Percentiles rank a stretch among this genome's conserved stretches.
Conservation (phyloP, 2,888 invertebrate genomes). For the Chrysina gloriosa region DNA sequence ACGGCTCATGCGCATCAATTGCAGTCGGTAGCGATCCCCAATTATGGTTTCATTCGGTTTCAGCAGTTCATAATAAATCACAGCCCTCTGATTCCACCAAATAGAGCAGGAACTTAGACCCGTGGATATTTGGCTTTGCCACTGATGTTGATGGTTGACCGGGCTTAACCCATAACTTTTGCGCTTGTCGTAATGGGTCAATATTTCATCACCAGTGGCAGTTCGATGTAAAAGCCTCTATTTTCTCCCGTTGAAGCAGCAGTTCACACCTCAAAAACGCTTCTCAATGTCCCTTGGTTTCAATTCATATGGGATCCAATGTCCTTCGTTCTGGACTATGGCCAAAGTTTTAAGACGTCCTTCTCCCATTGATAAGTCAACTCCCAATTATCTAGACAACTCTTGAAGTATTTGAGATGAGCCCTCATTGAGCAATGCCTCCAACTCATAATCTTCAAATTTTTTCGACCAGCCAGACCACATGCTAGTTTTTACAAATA, state of each 20-base stretch:
- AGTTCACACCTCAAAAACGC: too few species aligned
- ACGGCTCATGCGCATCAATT: slow-evolving; percentile 40
- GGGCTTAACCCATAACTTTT: too few species aligned
- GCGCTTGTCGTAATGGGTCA: not conserved
- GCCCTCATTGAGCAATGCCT: not conserved
- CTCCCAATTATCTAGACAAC: not conserved
- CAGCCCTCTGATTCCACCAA: slow-evolving; percentile 35
- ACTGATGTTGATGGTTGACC: not conserved
- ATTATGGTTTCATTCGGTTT: slow-evolving; percentile 25
- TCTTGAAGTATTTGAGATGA: not conserved
- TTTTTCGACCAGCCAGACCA: too few species aligned
- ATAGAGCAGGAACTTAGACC: too few species aligned
- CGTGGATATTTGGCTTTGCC: not conserved
- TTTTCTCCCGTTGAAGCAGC: not conserved
- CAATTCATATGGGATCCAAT: not conserved
- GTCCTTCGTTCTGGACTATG: not conserved
- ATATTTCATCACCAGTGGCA: not conserved
- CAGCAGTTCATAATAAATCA: slow-evolving; percentile 37
- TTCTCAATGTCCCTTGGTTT: not conserved
- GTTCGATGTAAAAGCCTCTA: not conserved
- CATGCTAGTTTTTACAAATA: too few species aligned
- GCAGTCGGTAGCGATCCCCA: slow-evolving; percentile 15
- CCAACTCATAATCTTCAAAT: not conserved
- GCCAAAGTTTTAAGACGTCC: not conserved
- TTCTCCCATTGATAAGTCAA: not conserved